Evolutionary conservation across 2,797 vertebrate genomes (phyloP).

Genomic region (Halcyon smyrnensis): DNA sequence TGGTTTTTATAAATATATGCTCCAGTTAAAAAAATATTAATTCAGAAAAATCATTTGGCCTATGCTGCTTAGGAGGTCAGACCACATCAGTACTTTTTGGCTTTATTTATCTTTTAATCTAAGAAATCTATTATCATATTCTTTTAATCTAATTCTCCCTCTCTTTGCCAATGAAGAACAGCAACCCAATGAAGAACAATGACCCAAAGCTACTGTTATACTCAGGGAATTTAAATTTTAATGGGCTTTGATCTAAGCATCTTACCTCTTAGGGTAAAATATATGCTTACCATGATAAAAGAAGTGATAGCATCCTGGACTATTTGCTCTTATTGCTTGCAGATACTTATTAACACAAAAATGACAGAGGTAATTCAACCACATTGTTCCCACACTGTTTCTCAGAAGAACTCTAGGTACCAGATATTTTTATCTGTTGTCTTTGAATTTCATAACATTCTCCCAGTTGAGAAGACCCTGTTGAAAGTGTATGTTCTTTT

Average conservation of each 20-base stretch:
- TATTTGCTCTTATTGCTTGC: not conserved
- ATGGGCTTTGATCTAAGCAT: not conserved
- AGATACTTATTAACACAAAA: not conserved
- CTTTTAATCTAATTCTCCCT: not conserved
- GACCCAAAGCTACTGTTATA: not conserved
- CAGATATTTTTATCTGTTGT: not conserved
- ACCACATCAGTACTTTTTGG: not conserved
- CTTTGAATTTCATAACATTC: not conserved
- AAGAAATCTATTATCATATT: not conserved
- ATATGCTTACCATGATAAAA: not conserved
- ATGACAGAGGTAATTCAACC: not conserved
- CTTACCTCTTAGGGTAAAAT: not conserved
- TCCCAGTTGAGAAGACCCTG: not conserved
- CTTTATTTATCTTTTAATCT: not conserved
- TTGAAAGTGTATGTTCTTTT: conserved; percentile 19
- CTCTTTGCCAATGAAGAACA: not conserved
- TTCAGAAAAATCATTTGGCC: not conserved
- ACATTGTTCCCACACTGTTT: not conserved
- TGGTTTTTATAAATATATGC: not conserved
- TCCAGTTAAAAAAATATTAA: not conserved
- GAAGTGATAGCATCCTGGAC: not conserved
- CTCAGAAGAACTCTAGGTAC: not conserved
- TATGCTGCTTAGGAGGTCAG: not conserved
- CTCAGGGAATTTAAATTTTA: not conserved
- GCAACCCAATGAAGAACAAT: not conserved